Conservation (phyloP, 30 jellyfish, hydroid and myxozoan species). For the Aurelia sp. region DNA sequence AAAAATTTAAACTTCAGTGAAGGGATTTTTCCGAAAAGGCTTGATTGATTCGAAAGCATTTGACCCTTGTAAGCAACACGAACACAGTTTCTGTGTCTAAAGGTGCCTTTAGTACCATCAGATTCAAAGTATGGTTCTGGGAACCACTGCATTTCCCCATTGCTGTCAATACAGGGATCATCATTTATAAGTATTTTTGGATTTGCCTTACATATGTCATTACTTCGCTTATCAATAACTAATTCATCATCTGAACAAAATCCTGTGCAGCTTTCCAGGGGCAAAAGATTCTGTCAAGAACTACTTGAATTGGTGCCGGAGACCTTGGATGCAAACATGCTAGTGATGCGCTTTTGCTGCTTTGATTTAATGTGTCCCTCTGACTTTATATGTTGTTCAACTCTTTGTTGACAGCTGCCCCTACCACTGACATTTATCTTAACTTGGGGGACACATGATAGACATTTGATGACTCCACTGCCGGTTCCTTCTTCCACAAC, state of each 20-base stretch:
- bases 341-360: conserved; percentile 17
- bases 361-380: conserved; percentile 13
- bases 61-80: conserved; percentile 16
- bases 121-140: too few species aligned
- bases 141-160: too few species aligned
- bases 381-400: conserved; percentile 1
- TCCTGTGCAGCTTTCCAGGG: conserved; percentile 10
- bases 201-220: not conserved
- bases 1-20: too few species aligned
- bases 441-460: conserved; percentile 9
- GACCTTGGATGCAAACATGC: not conserved
- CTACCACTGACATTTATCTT: conserved; percentile 1
- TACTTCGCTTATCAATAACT: conserved; percentile 14
- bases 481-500: conserved; percentile 9
- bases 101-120: conserved; percentile 3
- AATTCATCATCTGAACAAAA: not conserved
- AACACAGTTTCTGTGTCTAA: conserved; percentile 12
- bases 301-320: not conserved
- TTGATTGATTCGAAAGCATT: not conserved
- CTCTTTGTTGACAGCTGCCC: conserved; percentile 26
- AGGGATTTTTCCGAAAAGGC: too few species aligned
- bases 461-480: conserved; percentile 16
- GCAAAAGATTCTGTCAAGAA: conserved; percentile 11
- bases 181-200: conserved; percentile 7
- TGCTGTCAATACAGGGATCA: too few species aligned